Percentiles rank a stretch among this genome's conserved stretches.
phyloP scores from a whole-genome alignment of 2,113 vertebrate species.

The Dascyllus trimaculatus region DNA sequence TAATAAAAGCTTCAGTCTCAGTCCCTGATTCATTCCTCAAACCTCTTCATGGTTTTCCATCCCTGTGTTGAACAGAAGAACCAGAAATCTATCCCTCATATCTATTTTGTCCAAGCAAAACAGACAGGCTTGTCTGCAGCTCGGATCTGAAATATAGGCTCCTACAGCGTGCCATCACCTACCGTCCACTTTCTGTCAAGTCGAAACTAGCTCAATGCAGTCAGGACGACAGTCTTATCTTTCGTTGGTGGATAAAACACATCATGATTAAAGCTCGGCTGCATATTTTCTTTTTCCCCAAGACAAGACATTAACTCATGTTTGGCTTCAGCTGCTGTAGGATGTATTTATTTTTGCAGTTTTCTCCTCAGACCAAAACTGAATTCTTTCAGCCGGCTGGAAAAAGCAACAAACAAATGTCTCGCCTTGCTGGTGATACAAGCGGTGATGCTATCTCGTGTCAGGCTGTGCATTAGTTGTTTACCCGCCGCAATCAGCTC shows the following conservation, averaged over 20 bases:
- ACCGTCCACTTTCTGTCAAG: slow-evolving; percentile 18
- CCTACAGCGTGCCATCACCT: slow-evolving; percentile 13
- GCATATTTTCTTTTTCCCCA: slow-evolving; percentile 41
- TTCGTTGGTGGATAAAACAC: slow-evolving; percentile 23
- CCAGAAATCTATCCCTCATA: slow-evolving; percentile 32
- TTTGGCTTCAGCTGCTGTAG: slow-evolving; percentile 37
- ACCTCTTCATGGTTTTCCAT: slow-evolving; percentile 29
- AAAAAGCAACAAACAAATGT: slow-evolving; percentile 53
- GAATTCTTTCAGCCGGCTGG: slow-evolving; percentile 27
- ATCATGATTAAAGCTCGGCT: slow-evolving; percentile 50
- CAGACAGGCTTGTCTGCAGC: slow-evolving; percentile 14
- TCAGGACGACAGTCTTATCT: slow-evolving; percentile 52
- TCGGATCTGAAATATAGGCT: slow-evolving; percentile 8
- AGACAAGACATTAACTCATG: slow-evolving; percentile 43
- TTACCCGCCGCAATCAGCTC: slow-evolving; percentile 30
- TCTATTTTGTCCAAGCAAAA: slow-evolving; percentile 46
- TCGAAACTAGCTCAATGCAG: slow-evolving; percentile 36
- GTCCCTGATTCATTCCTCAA: slow-evolving; percentile 48
- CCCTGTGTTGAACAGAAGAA: slow-evolving; percentile 21
- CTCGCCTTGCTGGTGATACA: slow-evolving; percentile 11
- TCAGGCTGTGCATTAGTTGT: slow-evolving; percentile 28
- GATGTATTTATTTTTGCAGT: slow-evolving; percentile 44
- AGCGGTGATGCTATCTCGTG: slow-evolving; percentile 13
- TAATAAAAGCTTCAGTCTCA: slow-evolving; percentile 50
- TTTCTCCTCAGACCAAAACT: slow-evolving; percentile 37